A percentile compares a stretch with the other conserved stretches of the same genome.
These are phyloP conservation scores for Sciaenops ocellatus DNA, from an alignment of 2,797 vertebrate genomes.

Conservation along the genomic window DNA sequence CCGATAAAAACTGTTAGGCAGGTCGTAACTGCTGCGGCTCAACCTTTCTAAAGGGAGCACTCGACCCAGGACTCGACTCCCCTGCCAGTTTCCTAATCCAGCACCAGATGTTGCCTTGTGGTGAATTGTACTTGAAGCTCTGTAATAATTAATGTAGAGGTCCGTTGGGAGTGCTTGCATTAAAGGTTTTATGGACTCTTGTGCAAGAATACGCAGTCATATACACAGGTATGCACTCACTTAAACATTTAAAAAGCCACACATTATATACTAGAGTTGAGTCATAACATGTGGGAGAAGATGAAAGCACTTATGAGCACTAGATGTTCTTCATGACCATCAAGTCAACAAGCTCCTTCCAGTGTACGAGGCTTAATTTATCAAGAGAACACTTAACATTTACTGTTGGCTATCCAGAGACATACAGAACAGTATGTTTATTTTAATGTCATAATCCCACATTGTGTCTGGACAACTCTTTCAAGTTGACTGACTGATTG, in stretches of 20 bases:
- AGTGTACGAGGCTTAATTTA: constrained; percentile 49
- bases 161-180: constrained; percentile 38
- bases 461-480: constrained; percentile 57
- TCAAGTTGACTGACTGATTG: constrained; percentile 60
- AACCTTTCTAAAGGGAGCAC: constrained; percentile 44
- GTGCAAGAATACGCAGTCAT: background rate
- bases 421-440: constrained; percentile 1
- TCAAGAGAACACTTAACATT: constrained; percentile 32
- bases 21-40: constrained; percentile 8
- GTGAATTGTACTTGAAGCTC: constrained; percentile 32
- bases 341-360: constrained; percentile 42
- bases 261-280: constrained; percentile 18
- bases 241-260: background rate
- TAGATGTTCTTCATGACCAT: constrained; percentile 28
- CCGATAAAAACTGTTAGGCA: background rate
- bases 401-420: constrained; percentile 12
- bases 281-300: constrained; percentile 38
- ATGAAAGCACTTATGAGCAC: constrained; percentile 31
- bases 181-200: constrained; percentile 36
- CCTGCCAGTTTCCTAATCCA: constrained; percentile 41
- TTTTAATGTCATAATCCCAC: constrained; percentile 44
- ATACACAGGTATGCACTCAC: constrained; percentile 18
- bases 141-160: constrained; percentile 63
- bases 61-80: constrained; percentile 47
- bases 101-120: constrained; percentile 69